Evolutionary conservation across 2,888 invertebrate genomes (phyloP).

Genomic region (Stenichneumon culpator): DNA sequence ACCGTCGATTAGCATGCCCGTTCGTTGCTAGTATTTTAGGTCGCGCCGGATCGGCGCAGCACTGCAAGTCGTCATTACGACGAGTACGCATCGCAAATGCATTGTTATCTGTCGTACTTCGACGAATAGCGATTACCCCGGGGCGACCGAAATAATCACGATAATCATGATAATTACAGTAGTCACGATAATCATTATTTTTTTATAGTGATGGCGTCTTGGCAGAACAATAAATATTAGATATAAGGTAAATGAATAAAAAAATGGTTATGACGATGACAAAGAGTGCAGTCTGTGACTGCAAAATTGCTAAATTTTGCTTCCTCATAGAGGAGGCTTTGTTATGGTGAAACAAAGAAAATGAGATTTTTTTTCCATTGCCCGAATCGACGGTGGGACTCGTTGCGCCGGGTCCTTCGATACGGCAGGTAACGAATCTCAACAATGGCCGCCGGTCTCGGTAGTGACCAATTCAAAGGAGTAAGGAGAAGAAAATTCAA

Average conservation of each 20-base stretch:
- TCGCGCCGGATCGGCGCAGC: not conserved
- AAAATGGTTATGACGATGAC: not conserved
- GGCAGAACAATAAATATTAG: not conserved
- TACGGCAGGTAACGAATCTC: slow-evolving; percentile 13
- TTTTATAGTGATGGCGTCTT: not conserved
- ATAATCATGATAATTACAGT: too few species aligned
- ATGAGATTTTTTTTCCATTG: not conserved
- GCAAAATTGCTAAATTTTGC: too few species aligned
- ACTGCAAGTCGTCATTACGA: not conserved
- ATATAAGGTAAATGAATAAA: not conserved
- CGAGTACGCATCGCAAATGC: not conserved
- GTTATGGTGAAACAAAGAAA: too few species aligned
- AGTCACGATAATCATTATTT: too few species aligned
- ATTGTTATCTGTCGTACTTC: slow-evolving; percentile 28
- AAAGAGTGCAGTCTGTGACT: not conserved
- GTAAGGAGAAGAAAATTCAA: slow-evolving; percentile 36
- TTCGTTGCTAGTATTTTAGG: slow-evolving; percentile 3
- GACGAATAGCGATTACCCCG: not conserved
- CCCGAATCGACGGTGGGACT: not conserved
- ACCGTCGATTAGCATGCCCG: slow-evolving; percentile 13
- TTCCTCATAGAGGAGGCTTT: too few species aligned
- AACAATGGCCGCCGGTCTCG: not conserved
- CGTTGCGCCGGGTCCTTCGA: not conserved
- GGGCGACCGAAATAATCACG: not conserved
- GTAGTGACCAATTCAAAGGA: slow-evolving; percentile 24